Conservation (phyloP, 2,113 vertebrate genomes). For the Charadrius vociferus region DNA sequence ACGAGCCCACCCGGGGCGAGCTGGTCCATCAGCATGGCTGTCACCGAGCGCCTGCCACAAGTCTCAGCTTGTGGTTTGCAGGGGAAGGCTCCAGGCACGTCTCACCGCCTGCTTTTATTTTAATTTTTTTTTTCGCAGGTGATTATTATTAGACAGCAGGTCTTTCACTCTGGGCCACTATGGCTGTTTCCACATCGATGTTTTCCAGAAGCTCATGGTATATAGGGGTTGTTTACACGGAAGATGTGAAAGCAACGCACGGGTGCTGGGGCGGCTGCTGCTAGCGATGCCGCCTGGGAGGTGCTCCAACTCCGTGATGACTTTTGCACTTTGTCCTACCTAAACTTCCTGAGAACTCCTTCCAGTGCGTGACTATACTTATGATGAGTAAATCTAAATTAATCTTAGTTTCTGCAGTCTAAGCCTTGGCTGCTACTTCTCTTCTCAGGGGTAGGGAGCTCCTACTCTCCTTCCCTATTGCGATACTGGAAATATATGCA, state of each 20-base stretch:
- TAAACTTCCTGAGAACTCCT: background rate
- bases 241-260: background rate
- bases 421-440: background rate
- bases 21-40: fast-evolving
- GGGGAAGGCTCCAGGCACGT: background rate
- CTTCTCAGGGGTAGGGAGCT: background rate
- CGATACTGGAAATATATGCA: background rate
- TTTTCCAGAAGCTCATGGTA: background rate
- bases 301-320: background rate
- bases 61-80: background rate
- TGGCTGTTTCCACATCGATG: fast-evolving
- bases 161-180: background rate
- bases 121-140: background rate
- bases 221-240: background rate
- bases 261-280: background rate
- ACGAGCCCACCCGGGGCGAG: background rate
- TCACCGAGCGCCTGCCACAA: background rate
- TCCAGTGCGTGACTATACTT: background rate
- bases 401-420: background rate
- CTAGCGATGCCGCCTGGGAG: background rate
- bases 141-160: background rate
- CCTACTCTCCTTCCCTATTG: background rate
- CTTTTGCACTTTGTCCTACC: background rate
- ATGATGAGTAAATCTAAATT: background rate
- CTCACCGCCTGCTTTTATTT: background rate